A percentile compares a stretch with the other conserved stretches of the same genome.
Conservation (phyloP, 2,113 vertebrate genomes). For the Sebastes schlegelii region DNA sequence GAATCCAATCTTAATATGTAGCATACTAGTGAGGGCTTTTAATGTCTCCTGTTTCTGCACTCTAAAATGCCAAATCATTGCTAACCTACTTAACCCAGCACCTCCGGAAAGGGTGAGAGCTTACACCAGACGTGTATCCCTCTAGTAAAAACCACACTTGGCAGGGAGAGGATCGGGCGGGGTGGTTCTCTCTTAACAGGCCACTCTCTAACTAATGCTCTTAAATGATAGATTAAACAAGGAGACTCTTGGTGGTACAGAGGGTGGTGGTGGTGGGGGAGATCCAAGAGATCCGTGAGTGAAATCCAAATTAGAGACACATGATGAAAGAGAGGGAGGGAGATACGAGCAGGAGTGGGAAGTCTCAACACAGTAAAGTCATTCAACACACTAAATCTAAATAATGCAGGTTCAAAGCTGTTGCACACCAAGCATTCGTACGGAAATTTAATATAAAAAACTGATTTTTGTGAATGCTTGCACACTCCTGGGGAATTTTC, state of each 20-base stretch:
- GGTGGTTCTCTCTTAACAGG: slow-evolving; percentile 48
- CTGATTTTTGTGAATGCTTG: no score
- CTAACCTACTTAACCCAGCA: slow-evolving; percentile 76
- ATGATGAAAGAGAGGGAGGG: slow-evolving; percentile 25
- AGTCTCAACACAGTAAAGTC: slow-evolving; percentile 23
- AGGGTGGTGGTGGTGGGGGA: slow-evolving; percentile 12
- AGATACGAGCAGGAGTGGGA: slow-evolving; percentile 19
- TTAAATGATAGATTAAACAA: slow-evolving; percentile 76
- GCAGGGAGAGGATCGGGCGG: slow-evolving; percentile 12
- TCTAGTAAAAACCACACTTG: slow-evolving; percentile 53
- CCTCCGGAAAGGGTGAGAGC: slow-evolving; percentile 65
- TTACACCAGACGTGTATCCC: slow-evolving; percentile 64
- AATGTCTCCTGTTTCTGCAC: slow-evolving; percentile 76
- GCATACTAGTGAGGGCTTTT: slow-evolving; percentile 74
- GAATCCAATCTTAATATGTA: slow-evolving; percentile 76
- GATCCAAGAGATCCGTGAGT: slow-evolving; percentile 55
- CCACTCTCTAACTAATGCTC: slow-evolving; percentile 65
- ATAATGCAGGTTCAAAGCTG: slow-evolving; percentile 31
- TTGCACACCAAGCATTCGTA: no score
- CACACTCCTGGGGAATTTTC: no score
- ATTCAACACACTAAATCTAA: slow-evolving; percentile 32
- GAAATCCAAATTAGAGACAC: slow-evolving; percentile 55
- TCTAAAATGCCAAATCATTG: slow-evolving; percentile 77
- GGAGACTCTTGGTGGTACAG: slow-evolving; percentile 45
- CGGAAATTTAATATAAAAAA: no score